A percentile compares a stretch with the other conserved stretches of the same genome.
Conservation (phyloP, 2,888 invertebrate species). For the Microplitis deprimator region DNA sequence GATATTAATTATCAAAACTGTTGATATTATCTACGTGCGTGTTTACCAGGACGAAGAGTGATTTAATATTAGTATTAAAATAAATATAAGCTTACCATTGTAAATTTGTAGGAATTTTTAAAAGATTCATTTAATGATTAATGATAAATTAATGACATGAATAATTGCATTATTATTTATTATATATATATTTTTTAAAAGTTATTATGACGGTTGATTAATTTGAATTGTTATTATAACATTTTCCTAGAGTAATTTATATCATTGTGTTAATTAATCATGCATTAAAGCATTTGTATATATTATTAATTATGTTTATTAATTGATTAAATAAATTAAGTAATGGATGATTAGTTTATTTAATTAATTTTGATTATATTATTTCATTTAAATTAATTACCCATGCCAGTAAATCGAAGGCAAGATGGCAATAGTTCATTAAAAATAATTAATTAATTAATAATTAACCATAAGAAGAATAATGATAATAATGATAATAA, state of each 20-base stretch:
- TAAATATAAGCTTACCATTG: neutral
- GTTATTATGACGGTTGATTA: neutral
- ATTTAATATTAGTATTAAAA: neutral
- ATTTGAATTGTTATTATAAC: neutral
- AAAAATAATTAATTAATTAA: constrained; percentile 10
- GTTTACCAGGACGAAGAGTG: constrained; percentile 7
- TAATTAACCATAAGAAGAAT: constrained; percentile 5
- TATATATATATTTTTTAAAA: neutral
- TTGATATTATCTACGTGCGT: constrained; percentile 42
- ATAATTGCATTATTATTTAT: neutral
- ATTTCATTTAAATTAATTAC: constrained; percentile 27
- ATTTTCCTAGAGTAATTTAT: neutral
- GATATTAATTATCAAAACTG: neutral
- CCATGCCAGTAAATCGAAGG: constrained; percentile 40
- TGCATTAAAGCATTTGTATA: constrained; percentile 17
- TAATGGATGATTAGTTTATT: neutral
- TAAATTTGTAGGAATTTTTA: neutral
- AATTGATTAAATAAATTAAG: neutral
- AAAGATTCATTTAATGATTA: neutral
- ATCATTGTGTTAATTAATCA: neutral
- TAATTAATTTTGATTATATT: constrained; percentile 11
- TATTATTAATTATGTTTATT: constrained; percentile 7
- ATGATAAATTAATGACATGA: neutral
- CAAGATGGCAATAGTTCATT: constrained; percentile 31
- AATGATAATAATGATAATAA: constrained; percentile 3